Evolutionary conservation across 1,140 invertebrate species (phyloP).

Genomic region (Calliopsis andreniformis): DNA sequence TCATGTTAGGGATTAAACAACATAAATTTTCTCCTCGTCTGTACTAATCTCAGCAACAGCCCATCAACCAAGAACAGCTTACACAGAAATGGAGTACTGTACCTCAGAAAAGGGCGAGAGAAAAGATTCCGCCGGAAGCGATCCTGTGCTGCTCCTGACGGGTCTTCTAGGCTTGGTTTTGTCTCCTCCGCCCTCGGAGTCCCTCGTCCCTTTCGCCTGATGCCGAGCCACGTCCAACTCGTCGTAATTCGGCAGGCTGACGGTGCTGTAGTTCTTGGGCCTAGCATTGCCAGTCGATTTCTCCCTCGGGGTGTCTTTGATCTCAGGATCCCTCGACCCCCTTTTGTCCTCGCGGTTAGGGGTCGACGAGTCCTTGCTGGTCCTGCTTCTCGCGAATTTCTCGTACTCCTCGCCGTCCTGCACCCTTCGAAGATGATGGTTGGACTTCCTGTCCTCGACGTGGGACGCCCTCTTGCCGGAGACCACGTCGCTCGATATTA

Average conservation of each 20-base stretch:
- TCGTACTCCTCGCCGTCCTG: conserved; percentile 67
- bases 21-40: too few relatives aligned
- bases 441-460: conserved; percentile 55
- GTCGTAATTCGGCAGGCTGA: conserved; percentile 82
- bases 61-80: too few relatives aligned
- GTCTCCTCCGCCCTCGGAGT: conserved; percentile 13
- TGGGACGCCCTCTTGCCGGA: conserved; percentile 65
- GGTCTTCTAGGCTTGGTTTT: conserved; percentile 52
- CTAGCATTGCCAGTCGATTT: conserved; percentile 58
- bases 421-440: conserved; percentile 52
- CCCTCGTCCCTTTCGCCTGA: conserved; percentile 46
- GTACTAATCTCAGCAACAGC: too few relatives aligned
- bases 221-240: conserved; percentile 71
- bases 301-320: conserved; percentile 37
- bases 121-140: conserved; percentile 63
- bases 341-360: conserved; percentile 59
- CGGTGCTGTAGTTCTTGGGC: conserved; percentile 78
- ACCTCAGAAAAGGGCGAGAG: conserved; percentile 63
- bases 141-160: conserved; percentile 64
- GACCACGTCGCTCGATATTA: conserved; percentile 73
- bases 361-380: conserved; percentile 64
- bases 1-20: too few relatives aligned
- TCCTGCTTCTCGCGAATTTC: conserved; percentile 65
- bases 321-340: conserved; percentile 36
- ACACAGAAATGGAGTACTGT: background rate